Evolutionary conservation across 2,888 invertebrate genomes (phyloP).

Genomic region (Adelphocoris suturalis): DNA sequence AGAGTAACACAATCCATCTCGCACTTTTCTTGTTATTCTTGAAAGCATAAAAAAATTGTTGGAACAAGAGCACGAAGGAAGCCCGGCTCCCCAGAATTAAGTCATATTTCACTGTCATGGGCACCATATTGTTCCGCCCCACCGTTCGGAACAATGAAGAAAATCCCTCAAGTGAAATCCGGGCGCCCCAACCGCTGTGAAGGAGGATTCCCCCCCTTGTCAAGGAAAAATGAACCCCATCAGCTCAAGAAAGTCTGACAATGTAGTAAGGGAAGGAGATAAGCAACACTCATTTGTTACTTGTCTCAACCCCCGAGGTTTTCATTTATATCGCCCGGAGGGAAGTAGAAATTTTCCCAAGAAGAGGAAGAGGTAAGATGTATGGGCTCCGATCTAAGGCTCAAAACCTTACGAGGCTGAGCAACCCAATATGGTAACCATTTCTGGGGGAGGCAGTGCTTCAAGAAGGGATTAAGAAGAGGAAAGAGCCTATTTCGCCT

Average conservation of each 20-base stretch:
- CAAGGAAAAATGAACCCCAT: constrained; percentile 71
- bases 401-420: background rate
- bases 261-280: constrained; percentile 67
- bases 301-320: constrained; percentile 67
- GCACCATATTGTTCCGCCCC: constrained; percentile 72
- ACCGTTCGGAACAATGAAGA: constrained; percentile 67
- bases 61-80: constrained; percentile 14
- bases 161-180: constrained; percentile 69
- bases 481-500: constrained; percentile 41
- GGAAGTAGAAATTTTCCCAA: constrained; percentile 59
- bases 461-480: constrained; percentile 52
- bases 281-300: constrained; percentile 70
- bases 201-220: constrained; percentile 58
- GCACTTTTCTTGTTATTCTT: too few species aligned
- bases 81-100: constrained; percentile 42
- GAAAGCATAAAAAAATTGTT: background rate
- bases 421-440: constrained; percentile 52
- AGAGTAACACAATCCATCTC: background rate
- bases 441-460: constrained; percentile 29
- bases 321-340: constrained; percentile 68
- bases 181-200: constrained; percentile 23
- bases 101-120: constrained; percentile 72
- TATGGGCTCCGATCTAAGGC: constrained; percentile 63
- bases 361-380: constrained; percentile 55
- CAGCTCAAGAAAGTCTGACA: constrained; percentile 71